A percentile compares a stretch with the other conserved stretches of the same genome.
These are phyloP conservation scores for Enteromius trimaculatus DNA, from an alignment of 2,797 vertebrate genomes.

Conservation along the genomic window DNA sequence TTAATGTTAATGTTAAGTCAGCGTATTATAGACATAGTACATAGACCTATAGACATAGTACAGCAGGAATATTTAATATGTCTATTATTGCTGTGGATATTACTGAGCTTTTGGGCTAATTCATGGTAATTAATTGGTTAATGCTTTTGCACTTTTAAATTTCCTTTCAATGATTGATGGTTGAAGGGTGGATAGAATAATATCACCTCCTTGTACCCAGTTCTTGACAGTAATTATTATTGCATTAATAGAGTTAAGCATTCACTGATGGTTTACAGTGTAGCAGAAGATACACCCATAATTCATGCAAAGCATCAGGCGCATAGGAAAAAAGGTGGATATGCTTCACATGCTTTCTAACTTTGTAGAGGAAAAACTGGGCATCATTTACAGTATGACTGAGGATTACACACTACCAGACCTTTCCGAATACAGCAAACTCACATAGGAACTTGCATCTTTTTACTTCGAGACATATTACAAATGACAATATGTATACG, in stretches of 20 bases:
- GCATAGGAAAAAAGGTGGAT: no score
- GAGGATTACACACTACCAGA: background rate
- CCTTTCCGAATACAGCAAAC: background rate
- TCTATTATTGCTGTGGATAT: background rate
- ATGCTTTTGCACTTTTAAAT: background rate
- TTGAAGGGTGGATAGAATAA: background rate
- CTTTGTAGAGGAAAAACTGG: background rate
- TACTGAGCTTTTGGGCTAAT: background rate
- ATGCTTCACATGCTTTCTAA: no score
- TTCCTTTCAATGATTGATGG: background rate
- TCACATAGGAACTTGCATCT: background rate
- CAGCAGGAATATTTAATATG: background rate
- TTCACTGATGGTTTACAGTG: background rate
- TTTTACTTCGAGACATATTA: background rate
- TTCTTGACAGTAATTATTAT: background rate
- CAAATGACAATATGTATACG: background rate
- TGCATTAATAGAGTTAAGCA: background rate
- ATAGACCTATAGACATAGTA: background rate
- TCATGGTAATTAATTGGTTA: background rate
- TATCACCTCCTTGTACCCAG: background rate
- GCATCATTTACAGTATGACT: background rate
- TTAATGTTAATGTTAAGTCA: background rate
- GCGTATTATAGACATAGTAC: no score
- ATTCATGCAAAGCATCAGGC: background rate
- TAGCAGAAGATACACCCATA: no score